Conservation (phyloP, 64 coral and sea anemone genomes). For the Pachyseris speciosa region DNA sequence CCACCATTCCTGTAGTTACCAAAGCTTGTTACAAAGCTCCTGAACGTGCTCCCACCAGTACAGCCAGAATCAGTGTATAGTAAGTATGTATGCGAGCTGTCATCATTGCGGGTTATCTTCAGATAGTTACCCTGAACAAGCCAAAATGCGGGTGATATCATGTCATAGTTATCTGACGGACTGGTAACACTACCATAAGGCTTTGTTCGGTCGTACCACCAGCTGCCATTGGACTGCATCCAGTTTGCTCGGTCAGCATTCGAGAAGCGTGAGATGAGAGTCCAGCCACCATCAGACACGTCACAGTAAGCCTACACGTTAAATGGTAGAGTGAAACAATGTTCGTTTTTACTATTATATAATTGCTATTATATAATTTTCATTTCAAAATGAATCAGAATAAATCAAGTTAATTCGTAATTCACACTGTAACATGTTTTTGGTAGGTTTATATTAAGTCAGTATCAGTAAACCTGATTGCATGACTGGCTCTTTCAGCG, state of each 20-base stretch:
- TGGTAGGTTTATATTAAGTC: too few species aligned
- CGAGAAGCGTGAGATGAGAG: slow-evolving; percentile 71
- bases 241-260: slow-evolving; percentile 39
- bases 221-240: slow-evolving; percentile 42
- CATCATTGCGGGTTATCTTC: slow-evolving; percentile 61
- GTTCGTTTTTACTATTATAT: too few species aligned
- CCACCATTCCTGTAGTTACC: slow-evolving; percentile 25
- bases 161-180: slow-evolving; percentile 50
- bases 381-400: too few species aligned
- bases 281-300: slow-evolving; percentile 64
- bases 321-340: too few species aligned
- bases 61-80: slow-evolving; percentile 28
- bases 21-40: slow-evolving; percentile 37
- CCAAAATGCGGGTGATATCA: slow-evolving; percentile 67
- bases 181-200: slow-evolving; percentile 26
- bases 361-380: too few species aligned
- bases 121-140: slow-evolving; percentile 18
- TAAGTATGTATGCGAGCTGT: slow-evolving; percentile 2
- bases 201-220: slow-evolving; percentile 59
- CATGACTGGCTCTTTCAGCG: too few species aligned
- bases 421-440: too few species aligned
- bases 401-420: too few species aligned
- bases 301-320: slow-evolving; percentile 63
- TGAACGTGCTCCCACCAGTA: slow-evolving; percentile 4
- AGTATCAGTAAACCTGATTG: too few species aligned